These are phyloP conservation scores for Campoplex capitator DNA, from an alignment of 2,888 invertebrate species.

Conservation along the genomic window DNA sequence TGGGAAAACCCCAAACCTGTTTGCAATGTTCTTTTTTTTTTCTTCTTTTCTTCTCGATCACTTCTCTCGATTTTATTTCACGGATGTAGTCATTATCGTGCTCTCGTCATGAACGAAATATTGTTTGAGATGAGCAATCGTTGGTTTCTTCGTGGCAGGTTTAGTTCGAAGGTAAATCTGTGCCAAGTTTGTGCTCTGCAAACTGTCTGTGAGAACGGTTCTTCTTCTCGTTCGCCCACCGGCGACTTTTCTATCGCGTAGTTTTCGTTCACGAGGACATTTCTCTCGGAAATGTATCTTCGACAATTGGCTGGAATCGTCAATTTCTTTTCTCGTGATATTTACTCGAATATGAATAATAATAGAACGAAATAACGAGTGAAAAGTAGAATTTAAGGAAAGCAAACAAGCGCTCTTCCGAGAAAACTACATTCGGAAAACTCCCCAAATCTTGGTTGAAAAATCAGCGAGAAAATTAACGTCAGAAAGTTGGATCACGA, in stretches of 20 bases:
- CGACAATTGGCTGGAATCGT: slow-evolving; percentile 13
- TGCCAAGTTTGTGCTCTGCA: slow-evolving; percentile 60
- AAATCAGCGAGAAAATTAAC: slow-evolving; percentile 1
- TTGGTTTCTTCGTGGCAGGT: slow-evolving; percentile 44
- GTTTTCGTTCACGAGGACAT: slow-evolving; percentile 26
- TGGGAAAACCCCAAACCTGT: slow-evolving; percentile 48
- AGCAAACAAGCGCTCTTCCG: background rate
- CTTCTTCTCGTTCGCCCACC: background rate
- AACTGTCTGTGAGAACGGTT: slow-evolving; percentile 8
- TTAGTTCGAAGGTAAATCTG: slow-evolving; percentile 43
- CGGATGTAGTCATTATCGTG: slow-evolving; percentile 33
- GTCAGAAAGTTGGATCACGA: background rate
- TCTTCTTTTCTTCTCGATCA: background rate
- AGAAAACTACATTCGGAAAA: background rate
- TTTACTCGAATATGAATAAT: slow-evolving; percentile 2
- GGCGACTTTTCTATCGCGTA: slow-evolving; percentile 40
- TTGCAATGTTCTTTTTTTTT: background rate
- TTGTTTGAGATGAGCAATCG: slow-evolving; percentile 67
- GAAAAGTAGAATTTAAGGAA: background rate
- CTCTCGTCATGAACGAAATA: slow-evolving; percentile 32
- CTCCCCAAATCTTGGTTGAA: background rate
- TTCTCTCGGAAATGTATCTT: slow-evolving; percentile 28
- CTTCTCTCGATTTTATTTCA: background rate
- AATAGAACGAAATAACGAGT: background rate
- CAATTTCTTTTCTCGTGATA: slow-evolving; percentile 10